Evolutionary conservation across 2,113 vertebrate genomes (phyloP).

Genomic region (Corythaeola cristata): DNA sequence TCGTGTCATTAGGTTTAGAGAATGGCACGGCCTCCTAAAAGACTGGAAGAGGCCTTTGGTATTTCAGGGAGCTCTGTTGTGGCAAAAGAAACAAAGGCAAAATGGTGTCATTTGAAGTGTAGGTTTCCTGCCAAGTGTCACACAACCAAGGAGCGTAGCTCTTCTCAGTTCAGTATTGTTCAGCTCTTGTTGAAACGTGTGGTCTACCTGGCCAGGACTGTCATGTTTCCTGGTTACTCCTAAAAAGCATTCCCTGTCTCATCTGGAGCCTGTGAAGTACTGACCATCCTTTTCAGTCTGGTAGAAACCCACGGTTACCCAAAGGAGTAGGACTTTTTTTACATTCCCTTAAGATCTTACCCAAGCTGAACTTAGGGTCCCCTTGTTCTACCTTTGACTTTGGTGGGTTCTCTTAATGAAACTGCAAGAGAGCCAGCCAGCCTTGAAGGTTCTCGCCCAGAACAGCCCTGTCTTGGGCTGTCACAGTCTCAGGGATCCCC

Average conservation of each 20-base stretch:
- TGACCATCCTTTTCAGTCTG: not conserved
- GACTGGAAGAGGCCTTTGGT: not conserved
- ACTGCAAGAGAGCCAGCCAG: not conserved
- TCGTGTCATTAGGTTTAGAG: not conserved
- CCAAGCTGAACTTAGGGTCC: not conserved
- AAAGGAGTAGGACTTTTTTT: not conserved
- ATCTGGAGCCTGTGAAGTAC: not conserved
- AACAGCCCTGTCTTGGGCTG: not conserved
- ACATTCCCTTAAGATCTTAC: not conserved
- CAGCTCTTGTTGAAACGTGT: fast-evolving
- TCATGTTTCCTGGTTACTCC: not conserved
- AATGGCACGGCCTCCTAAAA: not conserved
- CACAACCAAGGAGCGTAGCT: not conserved
- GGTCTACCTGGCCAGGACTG: not conserved
- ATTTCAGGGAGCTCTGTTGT: not conserved
- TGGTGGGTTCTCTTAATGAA: not conserved
- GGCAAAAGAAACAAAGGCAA: not conserved
- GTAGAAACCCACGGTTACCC: not conserved
- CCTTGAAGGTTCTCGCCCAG: not conserved
- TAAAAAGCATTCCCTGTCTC: not conserved
- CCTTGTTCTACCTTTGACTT: not conserved
- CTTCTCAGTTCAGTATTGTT: not conserved
- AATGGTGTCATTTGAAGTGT: not conserved
- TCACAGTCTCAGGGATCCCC: not conserved
- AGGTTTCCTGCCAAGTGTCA: not conserved